Base-by-base conservation (phyloP, 1,140 invertebrate species). In the Asobara japonica region DNA sequence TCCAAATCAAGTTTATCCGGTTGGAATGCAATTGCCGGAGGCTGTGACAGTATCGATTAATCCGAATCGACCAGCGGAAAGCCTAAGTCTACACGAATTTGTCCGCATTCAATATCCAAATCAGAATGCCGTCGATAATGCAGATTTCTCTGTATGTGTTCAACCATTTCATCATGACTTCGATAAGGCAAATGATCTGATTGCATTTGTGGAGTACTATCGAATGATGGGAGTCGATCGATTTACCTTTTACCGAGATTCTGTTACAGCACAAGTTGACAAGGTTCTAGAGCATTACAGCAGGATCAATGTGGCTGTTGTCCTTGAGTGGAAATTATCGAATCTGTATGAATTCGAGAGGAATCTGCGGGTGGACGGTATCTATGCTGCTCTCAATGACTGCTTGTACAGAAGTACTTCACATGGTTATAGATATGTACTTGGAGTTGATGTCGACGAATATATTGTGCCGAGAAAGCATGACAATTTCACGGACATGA, bases 141-240 rank as follows among this genome's bases (percentile, higher is more conserved):
- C 36, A 29, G 60, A 48, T 80, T 87, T 93, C 31, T 89, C 91
- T 0, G 89, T 92, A 1, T 93, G 92, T 78, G 89, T 93, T 0
- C 91, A 91, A 51, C 91, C 92, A 0, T 74, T 93, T 51, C 91
- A 93, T 82, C 90, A 89, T 75, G 83, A 89, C 48, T 93, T 91
- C 81, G 89, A 90, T 65, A 79, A 86, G 45, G 79, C 79, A 1
- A 48, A 82, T 13, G 88, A 91, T 29, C 82, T 93, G 48, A 86
- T 92, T 6, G 91, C 93, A 81, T 92, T 92, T 80, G 84, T 93
- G 29, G 92, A 93, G 80, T 86, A 93, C 69, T 92, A 93, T 79
- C 81, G 87, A 0, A 74, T 93, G 36, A 87, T 93, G 72, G 92
- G 92, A 0, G 91, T 91, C 2, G 81, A 87, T 1, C 89, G 90